Base-by-base conservation (phyloP, 2,113 vertebrate species). In the Jacana jacana region DNA sequence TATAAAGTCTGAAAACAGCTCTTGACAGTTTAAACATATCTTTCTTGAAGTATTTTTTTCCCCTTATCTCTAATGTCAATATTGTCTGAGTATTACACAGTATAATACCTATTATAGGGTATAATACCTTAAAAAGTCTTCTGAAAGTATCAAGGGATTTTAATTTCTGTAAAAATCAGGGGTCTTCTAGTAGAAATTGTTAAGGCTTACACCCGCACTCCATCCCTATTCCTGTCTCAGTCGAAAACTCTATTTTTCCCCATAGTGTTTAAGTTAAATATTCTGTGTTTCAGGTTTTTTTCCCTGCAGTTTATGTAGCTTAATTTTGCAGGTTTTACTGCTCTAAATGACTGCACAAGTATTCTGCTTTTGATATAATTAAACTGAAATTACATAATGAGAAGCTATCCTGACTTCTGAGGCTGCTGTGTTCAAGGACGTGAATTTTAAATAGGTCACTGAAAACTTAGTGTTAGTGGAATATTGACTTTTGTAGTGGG, bases 401-500 rank as follows among this genome's bases (percentile, higher is more conserved):
- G 85, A 95, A 94, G 17, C 40, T 75, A 10, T 54, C 68, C n/a
- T 76, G 63, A 42, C 49, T 88, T 77, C 63, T 93, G 81, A 95
- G 90, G 78, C 58, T 73, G 39, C 14, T 16, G 5, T 84, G 72
- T 88, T 92, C 81, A 42, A 88, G 92, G 55, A 89, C 15, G 28
- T 55, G 17, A 79, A 69, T 96, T 94, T 92, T 92, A 94, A 94
- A 92, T 66, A 90, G 58, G 55, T 69, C 35, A 51, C 28, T 68
- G 79, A 81, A 78, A 97, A 92, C 75, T 82, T 64, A 44, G 72
- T 77, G 60, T 81, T 63, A 48, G 77, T 81, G 65, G 13, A 76
- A 42, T 93, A 97, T 97, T 95, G 93, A 95, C 91, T 95, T 94
- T 63, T 72, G 35, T 58, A 75, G 81, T 25, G 35, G 14, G 71